Percentiles rank a stretch among this genome's conserved stretches.
Evolutionary conservation across 1,140 invertebrate genomes (phyloP).

Genomic region (Zeugodacus cucurbitae): DNA sequence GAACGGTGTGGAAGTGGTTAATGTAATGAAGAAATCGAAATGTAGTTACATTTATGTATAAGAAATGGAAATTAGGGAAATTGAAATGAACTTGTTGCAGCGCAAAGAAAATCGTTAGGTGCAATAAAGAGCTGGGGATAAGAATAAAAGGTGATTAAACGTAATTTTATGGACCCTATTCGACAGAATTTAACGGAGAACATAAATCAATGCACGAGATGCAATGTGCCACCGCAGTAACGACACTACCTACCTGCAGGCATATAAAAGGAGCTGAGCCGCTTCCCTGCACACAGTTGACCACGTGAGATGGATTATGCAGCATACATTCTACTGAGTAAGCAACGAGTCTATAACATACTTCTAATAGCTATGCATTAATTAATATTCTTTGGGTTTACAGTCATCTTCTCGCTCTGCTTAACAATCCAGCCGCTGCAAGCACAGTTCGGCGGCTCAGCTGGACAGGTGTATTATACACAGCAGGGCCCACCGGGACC

Average conservation of each 20-base stretch:
- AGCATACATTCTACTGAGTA: not conserved
- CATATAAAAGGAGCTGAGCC: not conserved
- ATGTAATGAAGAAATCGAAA: not conserved
- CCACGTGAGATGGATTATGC: not conserved
- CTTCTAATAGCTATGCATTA: not conserved
- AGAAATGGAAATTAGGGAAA: not conserved
- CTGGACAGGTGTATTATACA: conserved; percentile 40
- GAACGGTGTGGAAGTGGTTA: not conserved
- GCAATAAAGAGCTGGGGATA: not conserved
- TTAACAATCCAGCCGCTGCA: not conserved
- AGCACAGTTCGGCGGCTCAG: not conserved
- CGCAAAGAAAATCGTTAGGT: not conserved
- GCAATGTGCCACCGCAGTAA: not conserved
- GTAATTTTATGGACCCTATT: not conserved
- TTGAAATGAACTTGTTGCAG: not conserved
- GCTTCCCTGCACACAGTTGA: not conserved
- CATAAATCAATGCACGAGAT: not conserved
- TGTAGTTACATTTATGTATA: not conserved
- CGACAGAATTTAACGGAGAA: not conserved
- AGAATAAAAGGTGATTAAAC: not conserved
- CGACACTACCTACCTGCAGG: not conserved
- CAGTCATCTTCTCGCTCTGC: not conserved
- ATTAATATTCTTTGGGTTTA: not conserved
- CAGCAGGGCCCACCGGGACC: conserved; percentile 44
- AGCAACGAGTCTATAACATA: not conserved